phyloP scores from a whole-genome alignment of 2,888 invertebrate species.

The Linnaemya tessellans region DNA sequence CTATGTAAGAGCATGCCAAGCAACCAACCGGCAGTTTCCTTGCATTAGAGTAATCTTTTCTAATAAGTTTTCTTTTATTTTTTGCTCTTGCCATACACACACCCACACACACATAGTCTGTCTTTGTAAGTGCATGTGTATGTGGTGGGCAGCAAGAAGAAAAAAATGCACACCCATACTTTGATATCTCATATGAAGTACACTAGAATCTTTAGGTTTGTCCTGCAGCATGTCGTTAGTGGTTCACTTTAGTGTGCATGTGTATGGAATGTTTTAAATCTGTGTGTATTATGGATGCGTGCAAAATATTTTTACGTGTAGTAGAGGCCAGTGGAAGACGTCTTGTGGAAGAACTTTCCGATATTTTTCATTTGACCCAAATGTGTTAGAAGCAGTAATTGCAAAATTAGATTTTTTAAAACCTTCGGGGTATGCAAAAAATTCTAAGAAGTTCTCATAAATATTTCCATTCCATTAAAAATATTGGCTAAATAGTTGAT shows the following conservation, averaged over 20 bases:
- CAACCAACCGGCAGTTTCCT: constrained; percentile 42
- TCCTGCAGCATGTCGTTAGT: constrained; percentile 72
- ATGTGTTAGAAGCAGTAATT: no score
- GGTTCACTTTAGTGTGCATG: constrained; percentile 56
- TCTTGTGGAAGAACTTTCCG: no score
- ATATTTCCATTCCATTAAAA: no score
- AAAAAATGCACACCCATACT: constrained; percentile 38
- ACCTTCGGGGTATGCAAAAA: no score
- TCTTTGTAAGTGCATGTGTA: constrained; percentile 2
- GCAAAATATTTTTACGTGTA: constrained; percentile 33
- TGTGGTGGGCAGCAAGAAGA: constrained; percentile 12
- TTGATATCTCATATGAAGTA: constrained; percentile 57
- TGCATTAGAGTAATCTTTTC: constrained; percentile 43
- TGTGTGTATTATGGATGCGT: constrained; percentile 30
- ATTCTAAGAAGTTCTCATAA: no score
- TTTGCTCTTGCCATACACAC: constrained; percentile 36
- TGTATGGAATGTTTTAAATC: constrained; percentile 13
- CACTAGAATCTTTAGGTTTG: constrained; percentile 70
- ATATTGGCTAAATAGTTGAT: no score
- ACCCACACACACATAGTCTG: no score
- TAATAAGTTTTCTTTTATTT: constrained; percentile 40
- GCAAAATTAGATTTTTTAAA: no score
- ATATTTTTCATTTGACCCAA: no score
- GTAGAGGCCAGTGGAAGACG: no score
- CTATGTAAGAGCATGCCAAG: constrained; percentile 21